Evolutionary conservation across 2,113 vertebrate genomes (phyloP), one percentile per base, ranked within the genome.

Genomic region (Promerops cafer): DNA sequence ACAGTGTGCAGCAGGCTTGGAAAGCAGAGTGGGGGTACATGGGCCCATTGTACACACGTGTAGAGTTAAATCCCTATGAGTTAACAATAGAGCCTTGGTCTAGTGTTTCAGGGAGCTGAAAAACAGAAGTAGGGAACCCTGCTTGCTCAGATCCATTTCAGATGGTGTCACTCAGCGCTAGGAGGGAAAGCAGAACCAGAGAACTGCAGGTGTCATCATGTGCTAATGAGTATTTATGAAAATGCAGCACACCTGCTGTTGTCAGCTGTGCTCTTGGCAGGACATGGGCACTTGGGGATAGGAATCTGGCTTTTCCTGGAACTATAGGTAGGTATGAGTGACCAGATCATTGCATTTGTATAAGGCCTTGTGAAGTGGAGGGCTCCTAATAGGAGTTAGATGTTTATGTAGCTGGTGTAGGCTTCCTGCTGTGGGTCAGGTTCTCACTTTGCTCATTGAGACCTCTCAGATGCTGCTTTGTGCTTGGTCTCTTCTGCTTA

Each of bases 341-440:
- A 65, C 16, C 50, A 70, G 50, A 33, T 79, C 60, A 24, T 31
- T 28, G 28, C 10, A 8, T 66, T 79, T 66, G 12, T 16, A 0
- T 49, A 57, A 75, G 47, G 19, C 45, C 13, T 44, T 65, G 37
- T 31, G 52, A 59, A 84, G 31, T 19, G 4, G 54, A 31, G 56
- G 28, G 42, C 52, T 75, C 12, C 21, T 30, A 28, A 13, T n/a
- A 30, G 49, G 71, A 56, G 18, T 44, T 89, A 7, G 0, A 0
- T 52, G 30, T 64, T 39, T 13, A 18, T 0, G 2, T 50, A 53
- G 61, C 33, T 66, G 47, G 37, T 31, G 28, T 21, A 16, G 47
- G 61, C 37, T 86, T 79, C 37, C 35, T 70, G 18, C 57, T 24
- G 4, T 24, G 42, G n/a, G n/a, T 74, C 61, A 53, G 37, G 11